phyloP scores from a whole-genome alignment of 2,888 invertebrate genomes.

The Dendrolimus houi region DNA sequence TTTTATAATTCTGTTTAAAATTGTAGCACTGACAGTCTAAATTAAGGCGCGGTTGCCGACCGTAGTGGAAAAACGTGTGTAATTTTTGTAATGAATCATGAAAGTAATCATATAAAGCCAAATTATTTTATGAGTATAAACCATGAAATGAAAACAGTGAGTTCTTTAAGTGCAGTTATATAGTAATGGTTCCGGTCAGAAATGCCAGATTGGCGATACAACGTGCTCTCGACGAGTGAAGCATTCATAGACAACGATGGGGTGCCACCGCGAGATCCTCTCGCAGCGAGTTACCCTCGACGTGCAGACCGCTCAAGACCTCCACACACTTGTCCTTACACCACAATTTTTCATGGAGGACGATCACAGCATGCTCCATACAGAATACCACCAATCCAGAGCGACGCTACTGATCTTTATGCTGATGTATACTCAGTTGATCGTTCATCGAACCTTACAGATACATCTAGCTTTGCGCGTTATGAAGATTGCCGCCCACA shows the following conservation, averaged over 20 bases:
- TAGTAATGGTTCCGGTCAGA: slow-evolving; percentile 60
- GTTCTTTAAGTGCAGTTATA: slow-evolving; percentile 25
- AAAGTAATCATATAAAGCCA: slow-evolving; percentile 16
- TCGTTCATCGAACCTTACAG: slow-evolving; percentile 64
- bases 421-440: slow-evolving; percentile 65
- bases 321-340: slow-evolving; percentile 64
- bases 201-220: slow-evolving; percentile 76
- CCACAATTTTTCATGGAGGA: slow-evolving; percentile 59
- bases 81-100: slow-evolving; percentile 29
- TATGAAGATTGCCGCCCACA: slow-evolving; percentile 65
- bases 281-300: slow-evolving; percentile 70
- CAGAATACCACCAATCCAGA: slow-evolving; percentile 47
- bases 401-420: slow-evolving; percentile 57
- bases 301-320: slow-evolving; percentile 69
- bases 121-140: slow-evolving; percentile 6
- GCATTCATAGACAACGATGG: slow-evolving; percentile 58
- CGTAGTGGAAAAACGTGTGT: slow-evolving; percentile 33
- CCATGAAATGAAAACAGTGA: slow-evolving; percentile 26
- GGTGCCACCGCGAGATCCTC: slow-evolving; percentile 46
- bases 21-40: slow-evolving; percentile 27
- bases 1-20: slow-evolving; percentile 9
- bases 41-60: slow-evolving; percentile 47
- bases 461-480: slow-evolving; percentile 67
- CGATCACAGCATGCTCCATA: slow-evolving; percentile 46
- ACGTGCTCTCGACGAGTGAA: slow-evolving; percentile 72